Conservation (phyloP, 2,797 vertebrate species). For the Loriculus beryllinus region DNA sequence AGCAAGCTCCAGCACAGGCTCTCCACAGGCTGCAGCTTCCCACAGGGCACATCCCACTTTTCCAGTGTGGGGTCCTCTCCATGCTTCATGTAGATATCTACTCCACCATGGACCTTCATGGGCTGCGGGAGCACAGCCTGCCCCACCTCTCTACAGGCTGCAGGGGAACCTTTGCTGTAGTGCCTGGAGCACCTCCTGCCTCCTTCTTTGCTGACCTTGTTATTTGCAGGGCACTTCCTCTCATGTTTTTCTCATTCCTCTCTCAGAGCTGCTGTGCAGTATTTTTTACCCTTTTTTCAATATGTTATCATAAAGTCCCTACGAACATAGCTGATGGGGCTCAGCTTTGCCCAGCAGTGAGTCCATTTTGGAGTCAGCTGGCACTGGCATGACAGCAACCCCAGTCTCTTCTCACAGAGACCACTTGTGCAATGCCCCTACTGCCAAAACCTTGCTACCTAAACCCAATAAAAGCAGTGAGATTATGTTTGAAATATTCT, state of each 20-base stretch:
- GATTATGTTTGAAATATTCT: not conserved
- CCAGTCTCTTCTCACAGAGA: not conserved
- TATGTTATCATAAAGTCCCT: not conserved
- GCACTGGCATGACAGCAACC: not conserved
- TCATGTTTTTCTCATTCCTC: not conserved
- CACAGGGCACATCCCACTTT: not conserved
- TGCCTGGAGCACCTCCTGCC: not conserved
- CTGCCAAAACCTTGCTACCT: not conserved
- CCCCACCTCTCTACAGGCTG: not conserved
- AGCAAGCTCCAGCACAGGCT: not conserved
- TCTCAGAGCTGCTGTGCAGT: not conserved
- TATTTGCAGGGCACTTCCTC: not conserved
- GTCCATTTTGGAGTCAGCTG: not conserved
- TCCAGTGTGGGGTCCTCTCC: accelerated
- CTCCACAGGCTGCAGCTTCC: not conserved
- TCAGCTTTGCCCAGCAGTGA: not conserved
- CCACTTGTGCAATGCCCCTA: accelerated
- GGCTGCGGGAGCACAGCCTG: not conserved
- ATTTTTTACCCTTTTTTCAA: not conserved
- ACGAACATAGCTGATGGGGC: accelerated
- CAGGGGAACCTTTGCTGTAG: not conserved
- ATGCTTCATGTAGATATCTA: not conserved
- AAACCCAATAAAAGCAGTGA: not conserved
- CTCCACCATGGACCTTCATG: not conserved
- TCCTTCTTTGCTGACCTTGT: not conserved